Evolutionary conservation across 1,140 invertebrate genomes (phyloP).

Genomic region (Microplitis mediator): DNA sequence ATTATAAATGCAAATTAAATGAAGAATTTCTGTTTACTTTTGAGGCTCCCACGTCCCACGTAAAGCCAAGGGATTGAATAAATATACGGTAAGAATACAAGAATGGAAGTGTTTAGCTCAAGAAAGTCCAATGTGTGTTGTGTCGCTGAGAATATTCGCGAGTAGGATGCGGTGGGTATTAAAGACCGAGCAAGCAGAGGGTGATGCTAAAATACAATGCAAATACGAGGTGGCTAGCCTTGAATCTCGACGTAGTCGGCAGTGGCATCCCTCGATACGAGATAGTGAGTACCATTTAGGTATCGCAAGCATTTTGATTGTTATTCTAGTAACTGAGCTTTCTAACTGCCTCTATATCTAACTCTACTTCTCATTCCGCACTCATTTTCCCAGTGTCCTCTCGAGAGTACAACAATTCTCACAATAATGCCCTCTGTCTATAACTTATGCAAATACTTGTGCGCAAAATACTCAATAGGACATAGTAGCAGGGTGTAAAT

Average conservation of each 20-base stretch:
- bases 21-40: too few relatives aligned
- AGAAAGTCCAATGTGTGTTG: not conserved
- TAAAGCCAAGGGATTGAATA: too few relatives aligned
- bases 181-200: not conserved
- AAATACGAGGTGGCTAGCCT: conserved; percentile 44
- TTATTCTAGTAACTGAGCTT: not conserved
- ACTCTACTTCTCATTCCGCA: not conserved
- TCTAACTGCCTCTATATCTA: not conserved
- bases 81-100: too few relatives aligned
- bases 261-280: not conserved
- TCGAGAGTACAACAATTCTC: too few relatives aligned
- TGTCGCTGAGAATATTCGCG: not conserved
- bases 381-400: too few relatives aligned
- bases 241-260: conserved; percentile 19
- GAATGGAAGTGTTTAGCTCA: not conserved
- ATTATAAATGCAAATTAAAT: too few relatives aligned
- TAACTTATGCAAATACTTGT: too few relatives aligned
- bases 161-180: conserved; percentile 6
- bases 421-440: too few relatives aligned
- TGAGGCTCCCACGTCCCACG: too few relatives aligned
- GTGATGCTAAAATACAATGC: conserved; percentile 45
- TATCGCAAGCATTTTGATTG: conserved; percentile 16
- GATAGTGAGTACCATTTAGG: conserved; percentile 10
- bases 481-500: too few relatives aligned
- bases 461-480: too few relatives aligned